A percentile compares a stretch with the other conserved stretches of the same genome.
Evolutionary conservation across 2,113 vertebrate species (phyloP).

Genomic region (Neodontobutis hainanensis): DNA sequence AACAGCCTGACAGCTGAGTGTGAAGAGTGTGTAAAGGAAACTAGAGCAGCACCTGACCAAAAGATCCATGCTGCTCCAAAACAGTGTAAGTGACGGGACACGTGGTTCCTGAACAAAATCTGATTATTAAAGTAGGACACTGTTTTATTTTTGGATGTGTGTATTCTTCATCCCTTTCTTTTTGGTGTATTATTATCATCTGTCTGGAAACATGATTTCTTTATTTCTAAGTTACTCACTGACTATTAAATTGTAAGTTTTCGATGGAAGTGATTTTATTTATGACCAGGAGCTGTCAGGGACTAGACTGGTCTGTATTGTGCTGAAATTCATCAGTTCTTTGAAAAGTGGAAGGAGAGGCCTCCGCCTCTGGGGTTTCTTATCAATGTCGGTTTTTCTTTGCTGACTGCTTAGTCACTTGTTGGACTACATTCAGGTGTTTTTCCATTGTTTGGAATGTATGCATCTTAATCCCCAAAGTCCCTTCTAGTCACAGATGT

Average conservation of each 20-base stretch:
- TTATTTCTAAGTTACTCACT: no score
- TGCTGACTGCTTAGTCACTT: background rate
- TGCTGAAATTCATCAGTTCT: background rate
- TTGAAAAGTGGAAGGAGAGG: background rate
- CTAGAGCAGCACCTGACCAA: conserved; percentile 43
- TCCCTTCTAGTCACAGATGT: no score
- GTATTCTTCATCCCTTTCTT: no score
- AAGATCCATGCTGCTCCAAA: conserved; percentile 10
- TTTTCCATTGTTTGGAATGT: no score
- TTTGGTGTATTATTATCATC: no score
- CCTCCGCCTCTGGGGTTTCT: conserved; percentile 3
- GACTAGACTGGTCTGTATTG: background rate
- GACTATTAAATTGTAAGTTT: no score
- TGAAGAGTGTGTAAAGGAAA: conserved; percentile 38
- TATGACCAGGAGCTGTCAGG: background rate
- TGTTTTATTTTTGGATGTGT: no score
- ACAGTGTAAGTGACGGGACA: conserved; percentile 13
- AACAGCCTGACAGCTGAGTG: conserved; percentile 70
- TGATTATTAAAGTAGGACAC: background rate
- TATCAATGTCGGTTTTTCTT: background rate
- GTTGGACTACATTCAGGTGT: conserved; percentile 6
- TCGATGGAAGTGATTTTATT: no score
- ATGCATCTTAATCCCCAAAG: no score
- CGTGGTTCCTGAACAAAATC: conserved; percentile 5
- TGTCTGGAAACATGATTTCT: no score